These are phyloP conservation scores for Sminthurides bifidus DNA, from an alignment of 1,140 invertebrate genomes.

Conservation along the genomic window DNA sequence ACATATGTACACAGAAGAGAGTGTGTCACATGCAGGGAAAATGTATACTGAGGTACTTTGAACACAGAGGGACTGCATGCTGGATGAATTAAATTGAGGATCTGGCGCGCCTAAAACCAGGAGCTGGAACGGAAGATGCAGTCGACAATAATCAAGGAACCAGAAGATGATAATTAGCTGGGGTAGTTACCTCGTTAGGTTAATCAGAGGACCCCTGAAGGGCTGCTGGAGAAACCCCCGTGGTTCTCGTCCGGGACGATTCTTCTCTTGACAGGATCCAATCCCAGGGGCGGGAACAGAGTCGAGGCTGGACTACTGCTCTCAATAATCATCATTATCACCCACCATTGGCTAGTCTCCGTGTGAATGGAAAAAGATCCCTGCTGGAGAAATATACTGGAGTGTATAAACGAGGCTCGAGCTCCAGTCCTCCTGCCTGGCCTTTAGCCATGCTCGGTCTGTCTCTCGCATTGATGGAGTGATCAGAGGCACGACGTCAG, in stretches of 20 bases:
- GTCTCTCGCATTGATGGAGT: too few relatives aligned
- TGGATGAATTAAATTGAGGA: too few relatives aligned
- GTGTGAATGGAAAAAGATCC: too few relatives aligned
- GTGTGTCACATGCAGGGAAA: too few relatives aligned
- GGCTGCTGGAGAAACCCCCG: slow-evolving; percentile 13
- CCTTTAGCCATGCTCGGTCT: too few relatives aligned
- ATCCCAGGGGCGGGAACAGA: slow-evolving; percentile 16
- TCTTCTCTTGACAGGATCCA: slow-evolving; percentile 14
- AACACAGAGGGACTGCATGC: too few relatives aligned
- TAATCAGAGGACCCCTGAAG: slow-evolving; percentile 31
- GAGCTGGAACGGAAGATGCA: background rate
- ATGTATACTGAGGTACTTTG: too few relatives aligned
- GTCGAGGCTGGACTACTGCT: slow-evolving; percentile 15
- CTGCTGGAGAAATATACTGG: too few relatives aligned
- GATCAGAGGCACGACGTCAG: too few relatives aligned
- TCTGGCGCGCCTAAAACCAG: background rate
- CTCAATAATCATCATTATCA: slow-evolving; percentile 18
- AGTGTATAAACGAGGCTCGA: too few relatives aligned
- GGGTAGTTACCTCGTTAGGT: slow-evolving; percentile 31
- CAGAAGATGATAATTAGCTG: slow-evolving; percentile 30
- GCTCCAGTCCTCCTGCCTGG: too few relatives aligned
- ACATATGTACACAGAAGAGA: too few relatives aligned
- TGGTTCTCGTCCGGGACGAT: slow-evolving; percentile 16
- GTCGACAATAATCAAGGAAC: background rate
- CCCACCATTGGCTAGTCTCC: slow-evolving; percentile 23